A percentile compares a stretch with the other conserved stretches of the same genome.
Conservation (phyloP, 2,888 invertebrate species). For the Agrochola circellaris region DNA sequence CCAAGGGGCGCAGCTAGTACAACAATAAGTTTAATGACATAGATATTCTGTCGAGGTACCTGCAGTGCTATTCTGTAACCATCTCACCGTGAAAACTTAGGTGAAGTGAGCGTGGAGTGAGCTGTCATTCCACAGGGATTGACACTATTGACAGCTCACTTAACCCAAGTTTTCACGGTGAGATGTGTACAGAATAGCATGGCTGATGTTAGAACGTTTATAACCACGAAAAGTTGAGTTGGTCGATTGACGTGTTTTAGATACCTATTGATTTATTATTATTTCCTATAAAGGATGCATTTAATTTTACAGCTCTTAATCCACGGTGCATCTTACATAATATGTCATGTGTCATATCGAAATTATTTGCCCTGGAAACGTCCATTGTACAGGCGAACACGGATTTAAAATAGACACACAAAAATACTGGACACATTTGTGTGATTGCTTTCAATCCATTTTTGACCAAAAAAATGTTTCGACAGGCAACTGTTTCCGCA, state of each 20-base stretch:
- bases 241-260: background rate
- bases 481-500: background rate
- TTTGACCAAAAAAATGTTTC: conserved; percentile 32
- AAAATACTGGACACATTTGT: conserved; percentile 29
- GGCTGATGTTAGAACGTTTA: no score
- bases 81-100: no score
- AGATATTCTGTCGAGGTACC: no score
- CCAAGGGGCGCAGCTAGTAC: no score
- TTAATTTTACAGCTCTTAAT: background rate
- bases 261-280: background rate
- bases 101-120: no score
- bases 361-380: background rate
- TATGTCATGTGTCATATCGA: background rate
- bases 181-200: no score
- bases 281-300: background rate
- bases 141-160: no score
- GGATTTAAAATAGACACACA: conserved; percentile 10
- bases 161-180: no score
- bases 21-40: background rate
- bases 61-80: no score
- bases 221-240: background rate
- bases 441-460: conserved; percentile 24
- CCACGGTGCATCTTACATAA: background rate
- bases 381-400: background rate
- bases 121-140: no score